Conservation (phyloP, 2,113 vertebrate genomes). For the Tachuris rubrigastra region DNA sequence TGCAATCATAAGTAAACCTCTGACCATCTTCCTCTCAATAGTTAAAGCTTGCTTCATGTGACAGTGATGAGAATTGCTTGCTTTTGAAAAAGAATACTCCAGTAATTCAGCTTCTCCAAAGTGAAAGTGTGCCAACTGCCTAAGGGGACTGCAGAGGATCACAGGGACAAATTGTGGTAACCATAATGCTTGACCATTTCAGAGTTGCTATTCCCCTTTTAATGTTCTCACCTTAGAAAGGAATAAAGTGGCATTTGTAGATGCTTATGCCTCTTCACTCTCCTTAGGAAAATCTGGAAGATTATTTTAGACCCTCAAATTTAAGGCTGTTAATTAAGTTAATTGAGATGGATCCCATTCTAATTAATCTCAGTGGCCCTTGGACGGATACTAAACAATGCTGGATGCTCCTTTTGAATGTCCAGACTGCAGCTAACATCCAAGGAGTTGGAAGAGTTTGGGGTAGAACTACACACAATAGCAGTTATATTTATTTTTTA, state of each 20-base stretch:
- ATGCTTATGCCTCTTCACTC: background rate
- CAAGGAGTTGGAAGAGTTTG: background rate
- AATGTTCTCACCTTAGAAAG: background rate
- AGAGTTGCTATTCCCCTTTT: background rate
- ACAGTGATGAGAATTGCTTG: background rate
- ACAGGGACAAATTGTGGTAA: background rate
- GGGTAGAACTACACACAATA: background rate
- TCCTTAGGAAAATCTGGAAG: background rate
- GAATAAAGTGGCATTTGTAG: background rate
- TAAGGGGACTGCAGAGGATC: background rate
- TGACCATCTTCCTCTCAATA: background rate
- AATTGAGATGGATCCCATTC: background rate
- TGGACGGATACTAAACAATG: background rate
- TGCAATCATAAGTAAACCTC: background rate
- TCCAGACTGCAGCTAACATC: background rate
- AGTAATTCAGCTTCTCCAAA: background rate
- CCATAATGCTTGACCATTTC: background rate
- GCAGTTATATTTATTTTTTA: rapidly evolving
- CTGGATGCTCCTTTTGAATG: background rate
- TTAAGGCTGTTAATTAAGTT: background rate
- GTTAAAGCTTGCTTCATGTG: background rate
- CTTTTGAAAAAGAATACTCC: background rate
- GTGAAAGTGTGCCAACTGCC: background rate
- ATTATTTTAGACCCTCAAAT: background rate
- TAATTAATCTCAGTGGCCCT: background rate